These are phyloP conservation scores for Oppia nitens DNA, from an alignment of 1,140 invertebrate species.

Conservation along the genomic window DNA sequence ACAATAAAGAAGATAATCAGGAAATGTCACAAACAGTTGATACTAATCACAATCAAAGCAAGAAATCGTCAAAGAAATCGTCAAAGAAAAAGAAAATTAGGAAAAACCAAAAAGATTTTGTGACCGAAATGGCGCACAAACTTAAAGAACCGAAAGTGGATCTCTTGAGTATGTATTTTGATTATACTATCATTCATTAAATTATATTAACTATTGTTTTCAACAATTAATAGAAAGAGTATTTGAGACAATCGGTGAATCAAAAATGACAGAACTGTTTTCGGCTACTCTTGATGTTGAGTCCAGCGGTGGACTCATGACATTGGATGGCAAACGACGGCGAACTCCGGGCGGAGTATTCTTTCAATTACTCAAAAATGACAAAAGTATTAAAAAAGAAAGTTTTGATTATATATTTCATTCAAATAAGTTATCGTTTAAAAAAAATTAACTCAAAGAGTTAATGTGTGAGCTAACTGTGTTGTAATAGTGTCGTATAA, in stretches of 20 bases:
- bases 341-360: constrained; percentile 67
- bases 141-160: constrained; percentile 5
- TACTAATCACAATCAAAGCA: not conserved
- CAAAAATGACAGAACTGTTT: constrained; percentile 53
- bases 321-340: constrained; percentile 46
- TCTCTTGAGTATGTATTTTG: constrained; percentile 7
- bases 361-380: constrained; percentile 56
- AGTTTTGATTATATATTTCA: constrained; percentile 1
- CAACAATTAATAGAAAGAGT: constrained; percentile 41
- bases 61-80: not conserved
- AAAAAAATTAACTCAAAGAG: too few relatives aligned
- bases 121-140: constrained; percentile 3
- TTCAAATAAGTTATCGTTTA: too few relatives aligned
- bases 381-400: constrained; percentile 26
- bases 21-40: not conserved
- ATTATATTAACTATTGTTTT: not conserved
- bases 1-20: not conserved
- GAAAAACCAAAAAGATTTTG: not conserved
- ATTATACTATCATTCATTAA: not conserved
- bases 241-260: constrained; percentile 48
- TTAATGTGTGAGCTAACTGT: too few relatives aligned
- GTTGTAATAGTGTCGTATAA: too few relatives aligned
- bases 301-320: constrained; percentile 60
- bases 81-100: constrained; percentile 1
- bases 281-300: constrained; percentile 60